Base-by-base conservation (phyloP, 2,113 vertebrate species). In the Anoplopoma fimbria region DNA sequence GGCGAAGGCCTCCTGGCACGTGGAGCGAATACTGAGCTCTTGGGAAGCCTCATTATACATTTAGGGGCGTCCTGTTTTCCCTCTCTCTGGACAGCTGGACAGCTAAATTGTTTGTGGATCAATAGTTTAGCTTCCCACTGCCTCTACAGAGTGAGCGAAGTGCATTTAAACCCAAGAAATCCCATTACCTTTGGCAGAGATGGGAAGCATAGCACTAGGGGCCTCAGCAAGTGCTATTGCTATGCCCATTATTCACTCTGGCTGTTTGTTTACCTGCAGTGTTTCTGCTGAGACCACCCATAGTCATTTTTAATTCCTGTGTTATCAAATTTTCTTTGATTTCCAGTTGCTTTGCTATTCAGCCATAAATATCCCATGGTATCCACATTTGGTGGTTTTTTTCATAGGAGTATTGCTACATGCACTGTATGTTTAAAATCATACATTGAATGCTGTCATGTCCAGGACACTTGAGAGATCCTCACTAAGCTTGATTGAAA, bases 31-130 rank as follows among this genome's bases (percentile, higher is more conserved):
- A 88, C 89, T 82, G 87, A 90, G 76, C 93, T 87, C 89, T 75
- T 73, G 84, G 84, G 88, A 91, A 87, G 83, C 73, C 82, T 93
- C 85, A 92, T 93, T 91, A 92, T 90, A 93, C 88, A 86, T 95
- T 94, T 92, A 89, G 83, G 84, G 83, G 81, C 74, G 69, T 92
- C 87, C 91, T 90, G 84, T 91, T 91, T 88, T 90, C 82, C 78
- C 73, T 79, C 60, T 87, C 81, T 79, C 78, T 75, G 92, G 87
- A 91, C 93, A 93, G 82, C 88, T 83, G 92, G 89, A 89, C 84
- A 77, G 82, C 90, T 92, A 91, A 94, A 92, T 92, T 94, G 92
- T 95, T 92, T 93, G 87, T 84, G 88, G 95, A 94, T 96, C 95
- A 92, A 95, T 95, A 94, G 92, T 94, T 92, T 89, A 90, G 88